Base-by-base conservation (phyloP, 2,113 vertebrate species). In the Camelus bactrianus region DNA sequence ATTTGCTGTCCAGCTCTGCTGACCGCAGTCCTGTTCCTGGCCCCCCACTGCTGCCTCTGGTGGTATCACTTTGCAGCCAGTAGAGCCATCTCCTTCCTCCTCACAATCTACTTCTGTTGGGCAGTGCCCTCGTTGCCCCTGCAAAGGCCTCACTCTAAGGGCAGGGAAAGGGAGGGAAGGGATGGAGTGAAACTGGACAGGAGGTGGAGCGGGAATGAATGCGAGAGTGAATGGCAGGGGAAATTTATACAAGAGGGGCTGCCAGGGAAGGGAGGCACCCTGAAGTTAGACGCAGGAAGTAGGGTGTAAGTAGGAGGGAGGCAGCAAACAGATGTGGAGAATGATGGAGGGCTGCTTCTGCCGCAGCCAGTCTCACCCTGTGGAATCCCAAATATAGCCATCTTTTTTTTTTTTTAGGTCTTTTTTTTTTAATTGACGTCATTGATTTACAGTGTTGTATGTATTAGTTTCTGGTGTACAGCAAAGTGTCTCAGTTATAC, bases 111-210 rank as follows among this genome's bases (percentile, higher is more conserved):
- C 35, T 20, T 7, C 35, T 6, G 0, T 3, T 12, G 8, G 6
- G 22, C 35, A 28, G 13, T 8, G 6, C 15, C 65, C 38, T 72
- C 24, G 42, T 2, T 0, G 0, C 46, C 30, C 6, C 16, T 26
- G 19, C 10, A 30, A 1, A 3, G 46, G 60, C 32, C 38, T 89
- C 48, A 12, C 30, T 32, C 56, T 38, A 20, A 48, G 17, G 50
- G 65, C n/a, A 91, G 48, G 32, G 28, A 50, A 48, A 69, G 64
- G 67, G 28, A 28, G 22, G 52, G 54, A 54, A 22, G 65, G 54
- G 16, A 35, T 6, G 9, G 50, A 73, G 26, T 35, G 50, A 84
- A 38, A 13, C 80, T 54, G 42, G 70, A n/a, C 5, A 17, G 28
- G 35, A 30, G 35, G 28, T 16, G 35, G 52, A 26, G 50, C 52